Base-by-base conservation (phyloP, 2,888 invertebrate genomes). In the Drosophila stalkeri region DNA sequence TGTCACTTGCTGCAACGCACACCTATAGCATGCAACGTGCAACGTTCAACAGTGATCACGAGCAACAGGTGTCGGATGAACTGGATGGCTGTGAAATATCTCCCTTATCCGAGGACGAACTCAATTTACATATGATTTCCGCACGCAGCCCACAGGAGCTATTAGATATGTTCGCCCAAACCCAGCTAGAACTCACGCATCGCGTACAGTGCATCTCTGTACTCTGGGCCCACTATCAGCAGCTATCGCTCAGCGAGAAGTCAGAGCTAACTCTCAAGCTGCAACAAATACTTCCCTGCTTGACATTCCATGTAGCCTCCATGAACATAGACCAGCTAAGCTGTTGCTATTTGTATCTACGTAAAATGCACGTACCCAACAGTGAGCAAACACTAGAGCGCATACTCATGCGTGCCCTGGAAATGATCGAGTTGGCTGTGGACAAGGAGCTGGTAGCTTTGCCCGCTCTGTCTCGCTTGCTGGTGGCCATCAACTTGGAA, bases 321-420 rank as follows among this genome's bases (percentile, higher is more conserved):
- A 93, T 94, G 86, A 90, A 93, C 73, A 52, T 89, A 1, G 89
- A 93, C 41, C 92, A 93, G 39, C 78, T 93, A 41, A 93, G 94
- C 72, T 93, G 93, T 71, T 90, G 92, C 60, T 90, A 94, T 33
- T 87, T 94, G 20, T 94, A 94, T 77, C 88, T 94, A 54, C 92
- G 92, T 49, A 94, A 94, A 87, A 91, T 94, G 76, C 94, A 93
- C 6, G 75, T 94, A 8, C 75, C 89, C 11, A 81, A 92, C 43
- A 83, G 90, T 41, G 83, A 92, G 55, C 57, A 75, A 1, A 74
- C 91, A 2, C 80, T 94, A 75, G 91, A 93, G 64, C 71, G 86
- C n/a, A 67, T 94, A 6, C 82, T 93, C 4, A 47, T 79, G 3
- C 82, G 75, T 23, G 90, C 88, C 2, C 63, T 91, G 16, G 37